Percentiles rank a stretch among this genome's conserved stretches.
Evolutionary conservation across 2,888 invertebrate genomes (phyloP).

Genomic region (Tenthredo mesomela): DNA sequence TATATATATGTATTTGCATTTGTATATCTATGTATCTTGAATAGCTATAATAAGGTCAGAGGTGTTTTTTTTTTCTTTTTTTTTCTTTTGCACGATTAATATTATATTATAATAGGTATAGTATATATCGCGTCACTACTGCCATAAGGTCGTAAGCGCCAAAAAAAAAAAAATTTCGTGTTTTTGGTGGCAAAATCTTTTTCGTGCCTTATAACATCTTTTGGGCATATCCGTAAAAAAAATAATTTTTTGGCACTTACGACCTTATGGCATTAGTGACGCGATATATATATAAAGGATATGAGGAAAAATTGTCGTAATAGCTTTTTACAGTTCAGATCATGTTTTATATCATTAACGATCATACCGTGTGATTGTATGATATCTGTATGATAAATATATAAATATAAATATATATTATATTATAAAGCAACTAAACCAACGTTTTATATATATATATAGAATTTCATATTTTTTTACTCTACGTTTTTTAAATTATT

Average conservation of each 20-base stretch:
- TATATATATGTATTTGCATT: no score
- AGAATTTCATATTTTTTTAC: background rate
- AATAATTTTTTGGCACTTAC: no score
- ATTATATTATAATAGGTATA: background rate
- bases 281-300: no score
- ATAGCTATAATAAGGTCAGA: slow-evolving; percentile 9
- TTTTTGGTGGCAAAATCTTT: no score
- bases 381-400: background rate
- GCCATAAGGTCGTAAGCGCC: no score
- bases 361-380: background rate
- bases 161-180: no score
- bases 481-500: background rate
- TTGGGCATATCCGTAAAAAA: no score
- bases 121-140: no score
- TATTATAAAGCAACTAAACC: background rate
- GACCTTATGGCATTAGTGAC: no score
- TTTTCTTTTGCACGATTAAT: background rate
- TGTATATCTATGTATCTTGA: background rate
- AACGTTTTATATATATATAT: background rate
- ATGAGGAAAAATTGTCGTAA: background rate
- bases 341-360: background rate
- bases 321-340: background rate
- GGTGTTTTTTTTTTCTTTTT: background rate
- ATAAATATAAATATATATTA: no score
- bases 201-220: no score